Base-by-base conservation (phyloP, 2,888 invertebrate genomes). In the Eupithecia subfuscata region DNA sequence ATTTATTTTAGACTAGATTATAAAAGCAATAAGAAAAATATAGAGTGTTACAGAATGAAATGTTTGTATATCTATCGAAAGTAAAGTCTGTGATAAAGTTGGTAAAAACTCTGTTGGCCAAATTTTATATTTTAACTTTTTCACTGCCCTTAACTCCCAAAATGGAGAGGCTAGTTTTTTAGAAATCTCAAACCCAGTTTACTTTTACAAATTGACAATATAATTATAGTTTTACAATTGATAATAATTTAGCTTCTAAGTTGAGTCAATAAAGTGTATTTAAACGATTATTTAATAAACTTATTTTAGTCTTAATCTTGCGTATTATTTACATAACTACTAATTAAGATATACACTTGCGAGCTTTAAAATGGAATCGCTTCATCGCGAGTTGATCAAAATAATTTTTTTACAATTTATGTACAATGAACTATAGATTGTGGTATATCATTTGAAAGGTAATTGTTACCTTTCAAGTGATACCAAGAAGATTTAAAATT, bases 201-300 rank as follows among this genome's bases (percentile, higher is more conserved):
- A 77, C 72, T 75, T 75, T 79, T 70, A 65, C 71, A 34, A 73
- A 73, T 71, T 71, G 75, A 75, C 75, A 69, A 75, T 73, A 73
- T 73, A 43, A 68, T 40, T 70, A 37, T 45, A 45, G 14, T n/a
- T 72, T 80, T 14, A 56, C 56, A 81, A 82, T 56, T 56, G 7
- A 22, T 56, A 22, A 56, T 56, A 56, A 56, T 82, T 84, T 81
- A 83, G 71, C 18, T 22, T 78, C 45, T 85, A 84, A 84, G 85
- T 83, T 83, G 75, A 84, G 84, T 84, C 79, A 85, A 76, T 84
- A 83, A 83, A 78, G 37, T 83, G 80, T 81, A 78, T 82, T 82
- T 82, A 79, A 76, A 82, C 80, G 60, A 80, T 82, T 83, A 73
- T 70, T 76, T 69, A 76, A 76, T 76, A 74, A 73, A 76, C 37